Base-by-base conservation (phyloP, 1,140 invertebrate genomes). In the Drosophila novamexicana region DNA sequence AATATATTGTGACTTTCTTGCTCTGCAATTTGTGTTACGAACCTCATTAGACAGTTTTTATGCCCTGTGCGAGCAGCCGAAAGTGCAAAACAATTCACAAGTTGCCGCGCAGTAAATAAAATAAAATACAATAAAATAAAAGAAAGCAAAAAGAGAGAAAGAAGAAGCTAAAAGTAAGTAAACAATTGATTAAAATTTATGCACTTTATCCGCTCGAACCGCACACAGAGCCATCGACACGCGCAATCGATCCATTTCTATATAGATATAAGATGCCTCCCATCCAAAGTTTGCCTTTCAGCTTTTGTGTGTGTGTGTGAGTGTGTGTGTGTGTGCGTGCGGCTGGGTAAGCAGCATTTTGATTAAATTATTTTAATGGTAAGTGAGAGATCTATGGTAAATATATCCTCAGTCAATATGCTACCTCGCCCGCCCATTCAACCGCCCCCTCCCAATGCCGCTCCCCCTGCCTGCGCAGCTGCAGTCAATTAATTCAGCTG, bases 311-410 rank as follows among this genome's bases (percentile, higher is more conserved):
- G 37, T 44, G 40, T 14, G 49, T 32, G 66, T 68, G 22, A 40
- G 42, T 42, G 36, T 12, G 16, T 8, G 37, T 49, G 40, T 14
- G 49, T 16, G 52, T 18, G 39, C 22, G 34, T 34, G 14, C 36
- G 67, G 37, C 22, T 53, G 68, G 67, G 72, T 66, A 75, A 88
- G 79, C 83, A 86, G 68, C 83, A 77, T 86, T 89, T 88, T 88
- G 83, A 88, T 88, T 88, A 88, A 88, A 88, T 88, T 88, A 88
- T 88, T 89, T 88, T 88, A 83, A 88, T 86, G 76, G 83, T 78
- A 80, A 83, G 68, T 77, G 56, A 69, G 66, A 80, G 66, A 89
- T 88, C 70, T 83, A 88, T 83, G 72, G 76, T 73, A 79, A 88
- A 52, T 63, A 61, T 42, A 61, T 83, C 16, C 37, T 10, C 42